These are phyloP conservation scores for Pediacus dermestoides DNA, from an alignment of 2,888 invertebrate species.

Conservation along the genomic window DNA sequence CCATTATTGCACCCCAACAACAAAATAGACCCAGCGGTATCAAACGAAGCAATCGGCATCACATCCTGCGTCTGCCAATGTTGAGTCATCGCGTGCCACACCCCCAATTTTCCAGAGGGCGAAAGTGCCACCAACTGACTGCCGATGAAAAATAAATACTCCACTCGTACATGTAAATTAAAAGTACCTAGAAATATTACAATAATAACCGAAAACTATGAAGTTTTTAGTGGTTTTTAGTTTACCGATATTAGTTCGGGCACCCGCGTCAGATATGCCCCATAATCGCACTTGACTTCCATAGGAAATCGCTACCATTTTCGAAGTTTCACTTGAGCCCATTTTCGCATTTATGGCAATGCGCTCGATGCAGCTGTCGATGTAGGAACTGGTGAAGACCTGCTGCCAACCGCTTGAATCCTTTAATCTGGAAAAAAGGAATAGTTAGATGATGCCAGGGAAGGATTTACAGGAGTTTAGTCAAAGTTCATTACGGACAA, in stretches of 20 bases:
- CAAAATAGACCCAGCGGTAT: slow-evolving; percentile 94
- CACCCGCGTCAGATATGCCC: slow-evolving; percentile 76
- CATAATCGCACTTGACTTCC: slow-evolving; percentile 73
- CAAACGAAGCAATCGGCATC: slow-evolving; percentile 91
- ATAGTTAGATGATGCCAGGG: no score
- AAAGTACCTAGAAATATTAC: slow-evolving; percentile 77
- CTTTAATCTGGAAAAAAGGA: slow-evolving; percentile 64
- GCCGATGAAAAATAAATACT: slow-evolving; percentile 95
- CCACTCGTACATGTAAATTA: slow-evolving; percentile 87
- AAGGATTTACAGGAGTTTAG: no score
- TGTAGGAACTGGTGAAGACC: slow-evolving; percentile 88
- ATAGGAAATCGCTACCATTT: slow-evolving; percentile 82
- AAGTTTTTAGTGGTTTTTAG: no score
- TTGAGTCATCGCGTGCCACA: slow-evolving; percentile 99
- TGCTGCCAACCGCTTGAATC: slow-evolving; percentile 97
- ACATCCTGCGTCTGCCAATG: slow-evolving; percentile 99
- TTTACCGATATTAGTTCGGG: slow-evolving; percentile 66
- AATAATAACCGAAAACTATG: not conserved
- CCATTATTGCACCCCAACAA: slow-evolving; percentile 94
- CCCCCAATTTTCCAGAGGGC: slow-evolving; percentile 89
- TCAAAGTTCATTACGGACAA: no score
- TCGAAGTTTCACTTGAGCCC: slow-evolving; percentile 58
- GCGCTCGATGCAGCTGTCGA: slow-evolving; percentile 84
- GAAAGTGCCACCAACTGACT: slow-evolving; percentile 96
- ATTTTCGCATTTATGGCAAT: slow-evolving; percentile 82